phyloP scores from a whole-genome alignment of 2,888 invertebrate genomes.

The Microctonus brassicae region DNA sequence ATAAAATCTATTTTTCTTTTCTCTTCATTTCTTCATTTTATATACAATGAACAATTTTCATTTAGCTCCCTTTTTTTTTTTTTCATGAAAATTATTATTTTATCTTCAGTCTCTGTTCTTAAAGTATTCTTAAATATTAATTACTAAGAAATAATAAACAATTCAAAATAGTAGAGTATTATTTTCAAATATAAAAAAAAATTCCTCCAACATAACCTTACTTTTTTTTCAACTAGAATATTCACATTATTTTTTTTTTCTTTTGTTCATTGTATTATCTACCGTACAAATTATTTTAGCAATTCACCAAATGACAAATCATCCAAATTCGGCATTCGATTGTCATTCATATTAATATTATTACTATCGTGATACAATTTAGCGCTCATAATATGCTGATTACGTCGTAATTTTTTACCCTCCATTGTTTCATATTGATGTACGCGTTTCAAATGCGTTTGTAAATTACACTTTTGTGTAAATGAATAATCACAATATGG shows the following conservation, averaged over 20 bases:
- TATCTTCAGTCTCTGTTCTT: background rate
- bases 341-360: constrained; percentile 44
- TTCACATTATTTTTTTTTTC: background rate
- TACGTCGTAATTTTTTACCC: constrained; percentile 50
- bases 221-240: background rate
- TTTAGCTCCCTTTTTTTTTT: background rate
- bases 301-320: constrained; percentile 60
- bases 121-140: background rate
- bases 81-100: background rate
- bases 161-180: background rate
- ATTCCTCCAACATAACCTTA: background rate
- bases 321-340: constrained; percentile 55
- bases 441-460: constrained; percentile 74
- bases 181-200: background rate
- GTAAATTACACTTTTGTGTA: constrained; percentile 74
- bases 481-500: constrained; percentile 74
- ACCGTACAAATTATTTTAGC: constrained; percentile 47
- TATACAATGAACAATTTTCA: background rate
- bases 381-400: constrained; percentile 48
- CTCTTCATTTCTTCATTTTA: background rate
- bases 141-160: background rate
- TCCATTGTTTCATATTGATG: constrained; percentile 56
- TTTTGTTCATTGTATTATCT: background rate
- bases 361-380: constrained; percentile 47
- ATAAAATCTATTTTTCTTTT: background rate